Evolutionary conservation across 2,888 invertebrate genomes (phyloP).

Genomic region (Nephrotoma guestfalica): DNA sequence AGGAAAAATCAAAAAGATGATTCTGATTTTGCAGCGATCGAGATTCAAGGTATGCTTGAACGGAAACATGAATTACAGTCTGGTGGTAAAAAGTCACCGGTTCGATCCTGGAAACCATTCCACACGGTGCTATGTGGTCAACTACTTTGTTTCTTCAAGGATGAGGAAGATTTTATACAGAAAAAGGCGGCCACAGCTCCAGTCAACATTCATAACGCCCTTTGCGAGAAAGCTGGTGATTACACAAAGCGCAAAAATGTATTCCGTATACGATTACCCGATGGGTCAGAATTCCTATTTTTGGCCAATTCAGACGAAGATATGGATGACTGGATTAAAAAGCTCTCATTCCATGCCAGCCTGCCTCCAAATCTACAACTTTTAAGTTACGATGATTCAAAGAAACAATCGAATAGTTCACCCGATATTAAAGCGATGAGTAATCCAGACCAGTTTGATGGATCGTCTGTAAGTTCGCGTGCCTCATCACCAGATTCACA

Average conservation of each 20-base stretch:
- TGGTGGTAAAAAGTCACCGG: slow-evolving; percentile 87
- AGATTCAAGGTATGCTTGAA: slow-evolving; percentile 80
- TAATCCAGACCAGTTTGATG: slow-evolving; percentile 24
- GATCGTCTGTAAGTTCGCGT: slow-evolving; percentile 39
- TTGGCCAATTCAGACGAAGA: slow-evolving; percentile 56
- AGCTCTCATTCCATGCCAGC: slow-evolving; percentile 84
- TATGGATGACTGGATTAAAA: slow-evolving; percentile 82
- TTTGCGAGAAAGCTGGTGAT: slow-evolving; percentile 76
- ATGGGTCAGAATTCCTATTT: slow-evolving; percentile 89
- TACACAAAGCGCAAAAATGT: slow-evolving; percentile 93
- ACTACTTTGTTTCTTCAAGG: slow-evolving; percentile 93
- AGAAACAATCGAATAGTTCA: slow-evolving; percentile 36
- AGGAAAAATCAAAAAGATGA: slow-evolving; percentile 49
- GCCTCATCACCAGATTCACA: slow-evolving; percentile 40
- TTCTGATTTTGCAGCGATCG: slow-evolving; percentile 68
- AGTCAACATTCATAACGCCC: slow-evolving; percentile 61
- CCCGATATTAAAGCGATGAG: slow-evolving; percentile 28
- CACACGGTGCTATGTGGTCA: slow-evolving; percentile 95
- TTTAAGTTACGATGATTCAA: slow-evolving; percentile 61
- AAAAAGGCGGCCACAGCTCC: slow-evolving; percentile 82
- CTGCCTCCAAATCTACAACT: slow-evolving; percentile 81
- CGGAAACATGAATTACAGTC: slow-evolving; percentile 89
- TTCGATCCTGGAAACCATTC: slow-evolving; percentile 89
- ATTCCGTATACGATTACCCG: slow-evolving; percentile 72
- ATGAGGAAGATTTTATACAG: slow-evolving; percentile 76